phyloP scores from a whole-genome alignment of 2,113 vertebrate species.

The Ameiurus melas region DNA sequence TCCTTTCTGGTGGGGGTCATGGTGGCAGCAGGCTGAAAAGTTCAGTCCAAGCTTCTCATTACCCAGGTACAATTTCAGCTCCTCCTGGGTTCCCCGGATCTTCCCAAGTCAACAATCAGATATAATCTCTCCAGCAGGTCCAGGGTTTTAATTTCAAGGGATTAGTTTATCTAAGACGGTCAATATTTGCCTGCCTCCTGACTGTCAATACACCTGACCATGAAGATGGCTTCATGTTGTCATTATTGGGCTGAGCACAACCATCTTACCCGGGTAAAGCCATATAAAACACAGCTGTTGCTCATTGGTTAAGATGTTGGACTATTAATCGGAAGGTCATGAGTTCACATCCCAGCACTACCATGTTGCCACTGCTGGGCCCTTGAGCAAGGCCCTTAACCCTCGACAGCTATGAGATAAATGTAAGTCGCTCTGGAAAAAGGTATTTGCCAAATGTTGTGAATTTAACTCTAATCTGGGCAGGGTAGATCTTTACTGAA shows the following conservation, averaged over 20 bases:
- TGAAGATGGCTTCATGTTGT: not conserved
- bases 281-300: too few species aligned
- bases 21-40: not conserved
- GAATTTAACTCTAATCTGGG: not conserved
- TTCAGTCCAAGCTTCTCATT: not conserved
- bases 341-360: too few species aligned
- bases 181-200: not conserved
- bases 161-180: not conserved
- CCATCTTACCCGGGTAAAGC: not conserved
- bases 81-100: not conserved
- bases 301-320: too few species aligned
- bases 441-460: too few species aligned
- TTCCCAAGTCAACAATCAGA: not conserved
- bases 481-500: not conserved
- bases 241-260: not conserved
- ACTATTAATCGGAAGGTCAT: too few species aligned
- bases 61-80: not conserved
- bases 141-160: not conserved
- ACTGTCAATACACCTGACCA: not conserved
- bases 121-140: not conserved
- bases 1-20: not conserved
- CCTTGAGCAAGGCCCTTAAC: too few species aligned
- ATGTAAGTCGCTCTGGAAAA: too few species aligned
- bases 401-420: too few species aligned
- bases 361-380: too few species aligned